These are phyloP conservation scores for Thamnaconus septentrionalis DNA, from an alignment of 2,113 vertebrate genomes.

Conservation along the genomic window DNA sequence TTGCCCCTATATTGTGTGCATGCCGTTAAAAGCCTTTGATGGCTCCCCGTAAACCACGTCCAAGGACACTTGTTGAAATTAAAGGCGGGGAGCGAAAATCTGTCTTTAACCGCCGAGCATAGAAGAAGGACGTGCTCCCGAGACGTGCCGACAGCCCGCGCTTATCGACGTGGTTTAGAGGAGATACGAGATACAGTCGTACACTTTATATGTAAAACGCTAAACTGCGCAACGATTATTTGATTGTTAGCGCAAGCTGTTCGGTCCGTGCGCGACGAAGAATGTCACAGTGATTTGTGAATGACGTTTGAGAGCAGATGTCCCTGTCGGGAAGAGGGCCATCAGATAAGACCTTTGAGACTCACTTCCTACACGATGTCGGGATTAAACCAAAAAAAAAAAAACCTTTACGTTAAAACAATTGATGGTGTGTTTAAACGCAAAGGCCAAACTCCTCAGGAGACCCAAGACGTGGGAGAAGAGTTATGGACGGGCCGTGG, in stretches of 20 bases:
- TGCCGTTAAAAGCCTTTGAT: slow-evolving; percentile 70
- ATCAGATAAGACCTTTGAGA: neutral
- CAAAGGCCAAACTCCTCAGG: slow-evolving; percentile 12
- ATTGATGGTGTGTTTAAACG: neutral
- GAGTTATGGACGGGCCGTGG: slow-evolving; percentile 41
- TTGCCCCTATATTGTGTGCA: slow-evolving; percentile 59
- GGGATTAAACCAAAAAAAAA: neutral
- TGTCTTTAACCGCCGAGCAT: slow-evolving; percentile 47
- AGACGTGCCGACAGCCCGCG: slow-evolving; percentile 19
- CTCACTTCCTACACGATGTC: neutral
- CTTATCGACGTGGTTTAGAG: slow-evolving; percentile 8
- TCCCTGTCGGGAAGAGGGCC: slow-evolving; percentile 20
- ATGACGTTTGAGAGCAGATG: slow-evolving; percentile 43
- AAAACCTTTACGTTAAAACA: neutral
- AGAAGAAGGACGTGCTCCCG: slow-evolving; percentile 23
- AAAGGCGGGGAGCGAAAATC: slow-evolving; percentile 52
- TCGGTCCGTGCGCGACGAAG: slow-evolving; percentile 36
- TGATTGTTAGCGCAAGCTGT: slow-evolving; percentile 14
- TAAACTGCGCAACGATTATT: slow-evolving; percentile 6
- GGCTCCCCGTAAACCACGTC: slow-evolving; percentile 53
- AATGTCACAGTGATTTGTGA: slow-evolving; percentile 63
- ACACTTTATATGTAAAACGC: slow-evolving; percentile 12
- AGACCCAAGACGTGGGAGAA: slow-evolving; percentile 15
- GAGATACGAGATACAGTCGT: slow-evolving; percentile 6
- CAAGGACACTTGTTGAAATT: slow-evolving; percentile 70